phyloP scores from a whole-genome alignment of 2,888 invertebrate genomes.

The Anorthoa munda region DNA sequence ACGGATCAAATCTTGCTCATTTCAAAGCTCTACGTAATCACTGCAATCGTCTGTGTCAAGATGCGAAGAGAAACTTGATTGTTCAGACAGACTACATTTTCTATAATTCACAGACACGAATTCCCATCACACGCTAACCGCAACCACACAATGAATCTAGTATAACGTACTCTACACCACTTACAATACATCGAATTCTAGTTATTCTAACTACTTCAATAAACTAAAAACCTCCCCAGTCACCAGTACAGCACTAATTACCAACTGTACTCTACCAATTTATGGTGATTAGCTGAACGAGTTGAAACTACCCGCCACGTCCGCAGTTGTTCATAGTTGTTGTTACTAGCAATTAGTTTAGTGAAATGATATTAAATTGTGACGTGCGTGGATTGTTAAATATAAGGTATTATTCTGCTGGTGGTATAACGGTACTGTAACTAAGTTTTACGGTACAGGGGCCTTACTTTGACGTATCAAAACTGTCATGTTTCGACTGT shows the following conservation, averaged over 20 bases:
- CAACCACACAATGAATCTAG: not conserved
- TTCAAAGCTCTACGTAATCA: too few relatives aligned
- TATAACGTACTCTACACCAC: too few relatives aligned
- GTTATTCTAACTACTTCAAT: slow-evolving; percentile 22
- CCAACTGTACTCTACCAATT: slow-evolving; percentile 54
- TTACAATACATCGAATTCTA: not conserved
- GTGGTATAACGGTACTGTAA: not conserved
- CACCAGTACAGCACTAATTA: slow-evolving; percentile 17
- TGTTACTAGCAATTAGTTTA: slow-evolving; percentile 30
- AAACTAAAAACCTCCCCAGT: slow-evolving; percentile 26
- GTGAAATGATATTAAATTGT: slow-evolving; percentile 38
- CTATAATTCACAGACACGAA: not conserved
- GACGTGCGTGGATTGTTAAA: slow-evolving; percentile 38
- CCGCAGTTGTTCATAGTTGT: slow-evolving; percentile 33
- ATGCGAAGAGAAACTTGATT: too few relatives aligned
- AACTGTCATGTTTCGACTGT: too few relatives aligned
- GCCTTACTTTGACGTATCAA: too few relatives aligned
- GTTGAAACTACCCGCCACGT: slow-evolving; percentile 47
- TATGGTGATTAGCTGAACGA: slow-evolving; percentile 59
- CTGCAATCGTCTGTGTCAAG: too few relatives aligned
- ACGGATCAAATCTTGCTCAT: too few relatives aligned
- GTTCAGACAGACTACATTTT: not conserved
- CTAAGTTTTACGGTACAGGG: not conserved
- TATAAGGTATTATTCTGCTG: not conserved
- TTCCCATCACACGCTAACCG: not conserved